A percentile compares a stretch with the other conserved stretches of the same genome.
Conservation (phyloP, 23 tunicate species). For the Styela clava region DNA sequence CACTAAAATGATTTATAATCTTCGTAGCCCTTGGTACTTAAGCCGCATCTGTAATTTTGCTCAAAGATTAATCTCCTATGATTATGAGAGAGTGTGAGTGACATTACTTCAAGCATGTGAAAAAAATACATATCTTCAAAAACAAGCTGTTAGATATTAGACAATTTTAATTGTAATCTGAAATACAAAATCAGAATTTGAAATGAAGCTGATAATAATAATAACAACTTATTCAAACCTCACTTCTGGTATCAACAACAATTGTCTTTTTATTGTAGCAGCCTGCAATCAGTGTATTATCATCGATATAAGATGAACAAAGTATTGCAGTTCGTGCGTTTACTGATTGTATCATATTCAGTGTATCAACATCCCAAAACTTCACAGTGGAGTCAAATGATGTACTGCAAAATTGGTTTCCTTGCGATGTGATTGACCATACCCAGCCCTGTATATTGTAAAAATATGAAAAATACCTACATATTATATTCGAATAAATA, state of each 20-base stretch:
- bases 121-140: too few relatives aligned
- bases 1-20: too few relatives aligned
- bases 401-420: constrained; percentile 15
- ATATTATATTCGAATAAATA: background rate
- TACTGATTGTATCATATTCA: constrained; percentile 1
- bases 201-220: too few relatives aligned
- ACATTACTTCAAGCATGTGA: too few relatives aligned
- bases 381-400: constrained; percentile 27
- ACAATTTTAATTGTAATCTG: too few relatives aligned
- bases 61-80: too few relatives aligned
- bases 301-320: constrained; percentile 21
- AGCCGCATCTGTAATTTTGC: too few relatives aligned
- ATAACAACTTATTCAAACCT: too few relatives aligned
- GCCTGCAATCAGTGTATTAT: constrained; percentile 12
- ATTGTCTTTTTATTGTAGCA: constrained; percentile 17
- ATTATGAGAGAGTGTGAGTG: too few relatives aligned
- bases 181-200: too few relatives aligned
- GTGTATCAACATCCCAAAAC: constrained; percentile 1
- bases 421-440: constrained; percentile 17
- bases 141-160: too few relatives aligned
- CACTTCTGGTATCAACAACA: constrained; percentile 19
- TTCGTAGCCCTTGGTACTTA: too few relatives aligned
- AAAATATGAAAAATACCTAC: background rate
- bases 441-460: constrained; percentile 41
- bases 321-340: constrained; percentile 5